Conservation (phyloP, 2,113 vertebrate genomes). For the Miniopterus natalensis region DNA sequence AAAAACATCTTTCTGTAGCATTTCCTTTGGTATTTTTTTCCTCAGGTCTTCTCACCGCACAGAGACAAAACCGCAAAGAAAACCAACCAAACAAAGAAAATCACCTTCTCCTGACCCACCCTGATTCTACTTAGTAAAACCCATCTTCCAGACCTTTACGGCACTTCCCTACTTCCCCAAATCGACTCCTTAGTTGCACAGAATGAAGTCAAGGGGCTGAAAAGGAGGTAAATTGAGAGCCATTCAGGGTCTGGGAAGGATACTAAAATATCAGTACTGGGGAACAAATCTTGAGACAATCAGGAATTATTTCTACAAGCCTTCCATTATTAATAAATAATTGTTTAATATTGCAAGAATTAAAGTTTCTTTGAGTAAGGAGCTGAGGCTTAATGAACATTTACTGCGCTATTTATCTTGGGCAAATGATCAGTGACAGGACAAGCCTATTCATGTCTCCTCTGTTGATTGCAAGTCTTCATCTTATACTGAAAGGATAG, state of each 20-base stretch:
- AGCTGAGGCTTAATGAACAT: background rate
- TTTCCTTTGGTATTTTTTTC: background rate
- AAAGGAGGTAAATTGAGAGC: background rate
- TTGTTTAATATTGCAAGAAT: background rate
- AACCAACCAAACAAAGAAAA: background rate
- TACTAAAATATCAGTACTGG: background rate
- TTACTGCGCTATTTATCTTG: background rate
- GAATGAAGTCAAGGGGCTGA: background rate
- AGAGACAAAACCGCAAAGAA: background rate
- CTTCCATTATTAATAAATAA: background rate
- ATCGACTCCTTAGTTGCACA: background rate
- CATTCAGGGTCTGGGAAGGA: background rate
- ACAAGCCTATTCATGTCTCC: fast-evolving
- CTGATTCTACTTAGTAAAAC: background rate
- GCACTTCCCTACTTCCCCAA: background rate
- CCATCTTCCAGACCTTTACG: background rate
- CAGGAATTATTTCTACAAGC: background rate
- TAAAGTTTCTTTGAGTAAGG: background rate
- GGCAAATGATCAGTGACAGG: too few species aligned
- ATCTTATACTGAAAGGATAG: background rate
- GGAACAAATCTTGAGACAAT: background rate
- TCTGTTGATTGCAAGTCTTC: background rate
- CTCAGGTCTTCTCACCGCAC: background rate
- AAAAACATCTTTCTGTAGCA: background rate
- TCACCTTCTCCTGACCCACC: background rate